A percentile compares a stretch with the other conserved stretches of the same genome.
Evolutionary conservation across 2,888 invertebrate species (phyloP).

Genomic region (Steinernema carpocapsae): DNA sequence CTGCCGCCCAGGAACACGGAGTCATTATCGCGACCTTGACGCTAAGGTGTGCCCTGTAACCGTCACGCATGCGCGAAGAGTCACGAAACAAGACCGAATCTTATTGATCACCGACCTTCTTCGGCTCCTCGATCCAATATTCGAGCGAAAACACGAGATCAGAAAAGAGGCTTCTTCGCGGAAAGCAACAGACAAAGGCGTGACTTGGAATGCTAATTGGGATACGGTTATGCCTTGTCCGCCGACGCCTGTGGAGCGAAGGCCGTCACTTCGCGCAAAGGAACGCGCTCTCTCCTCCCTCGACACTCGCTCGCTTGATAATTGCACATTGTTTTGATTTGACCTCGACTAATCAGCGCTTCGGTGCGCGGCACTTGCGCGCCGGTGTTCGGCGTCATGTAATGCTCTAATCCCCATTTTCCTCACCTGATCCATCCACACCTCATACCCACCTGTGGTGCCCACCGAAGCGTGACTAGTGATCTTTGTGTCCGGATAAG

Average conservation of each 20-base stretch:
- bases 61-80: conserved; percentile 33
- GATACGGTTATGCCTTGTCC: no score
- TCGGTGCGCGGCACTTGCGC: background rate
- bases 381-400: background rate
- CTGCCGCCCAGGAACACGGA: conserved; percentile 2
- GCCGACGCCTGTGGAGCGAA: no score
- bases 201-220: no score
- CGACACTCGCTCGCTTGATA: conserved; percentile 25
- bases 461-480: no score
- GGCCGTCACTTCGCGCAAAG: background rate
- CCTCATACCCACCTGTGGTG: background rate
- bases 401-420: conserved; percentile 30
- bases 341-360: conserved; percentile 34
- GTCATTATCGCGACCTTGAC: conserved; percentile 24
- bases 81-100: conserved; percentile 7
- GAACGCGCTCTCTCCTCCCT: background rate
- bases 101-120: no score
- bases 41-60: conserved; percentile 32
- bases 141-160: no score
- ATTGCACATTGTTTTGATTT: conserved; percentile 35
- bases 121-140: no score
- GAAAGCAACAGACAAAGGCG: no score
- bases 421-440: conserved; percentile 23
- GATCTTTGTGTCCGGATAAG: no score
- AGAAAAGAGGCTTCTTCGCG: no score